Evolutionary conservation across 2,888 invertebrate species (phyloP).

Genomic region (Oeneis ivallda): DNA sequence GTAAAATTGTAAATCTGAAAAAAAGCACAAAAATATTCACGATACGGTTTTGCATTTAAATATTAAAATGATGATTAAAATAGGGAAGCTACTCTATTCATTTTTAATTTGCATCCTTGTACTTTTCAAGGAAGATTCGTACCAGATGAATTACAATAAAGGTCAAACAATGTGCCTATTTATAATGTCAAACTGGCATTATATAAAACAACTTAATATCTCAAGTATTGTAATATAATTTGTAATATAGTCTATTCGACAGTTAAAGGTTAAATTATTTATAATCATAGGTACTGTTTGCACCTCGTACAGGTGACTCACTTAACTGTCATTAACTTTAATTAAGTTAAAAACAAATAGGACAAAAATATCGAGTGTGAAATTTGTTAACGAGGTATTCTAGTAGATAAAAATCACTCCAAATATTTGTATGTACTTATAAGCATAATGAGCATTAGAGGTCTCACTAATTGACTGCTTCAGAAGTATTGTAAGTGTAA

Average conservation of each 20-base stretch:
- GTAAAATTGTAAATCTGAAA: too few species aligned
- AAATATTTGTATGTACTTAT: background rate
- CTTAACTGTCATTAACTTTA: background rate
- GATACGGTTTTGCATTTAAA: background rate
- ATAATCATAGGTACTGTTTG: background rate
- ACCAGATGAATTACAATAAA: constrained; percentile 25
- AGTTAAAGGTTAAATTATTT: background rate
- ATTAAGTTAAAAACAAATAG: constrained; percentile 1
- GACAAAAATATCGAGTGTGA: background rate
- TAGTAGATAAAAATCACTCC: background rate
- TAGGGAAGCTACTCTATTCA: background rate
- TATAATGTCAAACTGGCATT: constrained; percentile 30
- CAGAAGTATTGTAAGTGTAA: background rate
- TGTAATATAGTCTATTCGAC: background rate
- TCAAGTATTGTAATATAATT: background rate
- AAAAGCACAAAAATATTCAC: background rate
- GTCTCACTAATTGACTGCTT: background rate
- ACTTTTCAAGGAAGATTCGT: constrained; percentile 32
- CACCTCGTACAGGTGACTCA: background rate
- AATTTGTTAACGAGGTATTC: background rate
- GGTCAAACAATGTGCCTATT: constrained; percentile 25
- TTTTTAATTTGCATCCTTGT: constrained; percentile 20
- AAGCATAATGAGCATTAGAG: background rate
- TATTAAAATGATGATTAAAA: background rate
- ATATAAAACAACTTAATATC: constrained; percentile 14